Conservation (phyloP, 1,140 invertebrate genomes). For the Eueides isabella region DNA sequence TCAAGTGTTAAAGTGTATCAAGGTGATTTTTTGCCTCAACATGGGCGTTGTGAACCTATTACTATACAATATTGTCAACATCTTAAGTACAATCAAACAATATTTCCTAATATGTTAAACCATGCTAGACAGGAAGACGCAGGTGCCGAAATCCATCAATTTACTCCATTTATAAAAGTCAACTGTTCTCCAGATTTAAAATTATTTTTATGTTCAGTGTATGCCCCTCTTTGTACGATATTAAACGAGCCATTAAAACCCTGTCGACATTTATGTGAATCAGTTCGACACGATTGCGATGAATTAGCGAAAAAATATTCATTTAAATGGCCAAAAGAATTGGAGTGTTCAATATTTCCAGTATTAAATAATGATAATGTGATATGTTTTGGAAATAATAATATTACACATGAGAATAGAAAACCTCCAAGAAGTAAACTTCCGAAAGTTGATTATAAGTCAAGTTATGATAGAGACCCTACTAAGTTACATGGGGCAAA, state of each 20-base stretch:
- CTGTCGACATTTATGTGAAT: constrained; percentile 94
- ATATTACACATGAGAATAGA: constrained; percentile 82
- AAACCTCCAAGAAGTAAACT: constrained; percentile 64
- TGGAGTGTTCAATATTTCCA: constrained; percentile 96
- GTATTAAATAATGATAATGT: constrained; percentile 84
- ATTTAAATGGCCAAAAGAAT: constrained; percentile 95
- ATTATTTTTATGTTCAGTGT: constrained; percentile 98
- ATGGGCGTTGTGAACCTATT: constrained; percentile 95
- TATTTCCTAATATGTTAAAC: constrained; percentile 96
- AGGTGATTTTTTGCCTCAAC: constrained; percentile 85
- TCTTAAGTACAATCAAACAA: constrained; percentile 97
- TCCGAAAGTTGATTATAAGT: constrained; percentile 71
- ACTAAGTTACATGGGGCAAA: constrained; percentile 80
- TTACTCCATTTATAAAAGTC: constrained; percentile 97
- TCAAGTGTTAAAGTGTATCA: constrained; percentile 74
- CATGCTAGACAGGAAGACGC: constrained; percentile 98
- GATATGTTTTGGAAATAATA: constrained; percentile 95
- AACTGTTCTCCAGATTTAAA: constrained; percentile 96
- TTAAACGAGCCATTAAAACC: constrained; percentile 95
- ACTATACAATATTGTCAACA: constrained; percentile 96
- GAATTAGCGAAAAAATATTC: constrained; percentile 95
- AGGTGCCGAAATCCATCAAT: constrained; percentile 95
- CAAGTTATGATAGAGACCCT: constrained; percentile 66
- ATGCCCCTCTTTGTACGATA: constrained; percentile 97
- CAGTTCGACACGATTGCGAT: constrained; percentile 94